phyloP scores from a whole-genome alignment of 2,797 vertebrate genomes.

The Falco cherrug region DNA sequence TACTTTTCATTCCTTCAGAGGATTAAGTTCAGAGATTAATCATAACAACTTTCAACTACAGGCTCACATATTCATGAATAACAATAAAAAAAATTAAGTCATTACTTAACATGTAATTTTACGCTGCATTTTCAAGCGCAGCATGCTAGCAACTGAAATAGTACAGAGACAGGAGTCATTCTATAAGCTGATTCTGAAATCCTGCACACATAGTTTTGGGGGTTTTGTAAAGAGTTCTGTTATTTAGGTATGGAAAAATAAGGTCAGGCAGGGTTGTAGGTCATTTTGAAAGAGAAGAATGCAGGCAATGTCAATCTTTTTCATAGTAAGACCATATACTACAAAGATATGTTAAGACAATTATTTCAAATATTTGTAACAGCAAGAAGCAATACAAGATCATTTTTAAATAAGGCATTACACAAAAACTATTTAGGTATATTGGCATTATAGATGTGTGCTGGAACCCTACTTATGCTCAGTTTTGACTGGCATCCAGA shows the following conservation, averaged over 20 bases:
- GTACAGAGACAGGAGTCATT: not conserved
- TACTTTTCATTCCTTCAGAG: slow-evolving; percentile 2
- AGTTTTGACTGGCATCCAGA: not conserved
- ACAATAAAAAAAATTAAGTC: not conserved
- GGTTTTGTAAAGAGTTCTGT: not conserved
- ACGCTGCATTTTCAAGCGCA: not conserved
- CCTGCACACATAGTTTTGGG: not conserved
- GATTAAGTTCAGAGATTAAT: slow-evolving; percentile 37
- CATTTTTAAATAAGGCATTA: not conserved
- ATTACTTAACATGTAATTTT: not conserved
- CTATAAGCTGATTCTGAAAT: not conserved
- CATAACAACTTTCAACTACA: not conserved
- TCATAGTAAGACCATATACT: not conserved
- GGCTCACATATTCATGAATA: not conserved
- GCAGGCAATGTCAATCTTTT: not conserved
- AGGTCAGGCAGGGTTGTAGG: not conserved
- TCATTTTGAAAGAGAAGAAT: not conserved
- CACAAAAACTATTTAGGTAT: not conserved
- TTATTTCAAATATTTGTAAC: not conserved
- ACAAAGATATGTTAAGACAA: not conserved
- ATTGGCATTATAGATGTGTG: not conserved
- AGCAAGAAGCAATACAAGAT: not conserved
- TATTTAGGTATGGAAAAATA: not conserved
- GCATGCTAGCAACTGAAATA: not conserved
- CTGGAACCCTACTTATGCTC: not conserved